A percentile compares a stretch with the other conserved stretches of the same genome.
Conservation (phyloP, 2,113 vertebrate species). For the Todiramphus chloris region DNA sequence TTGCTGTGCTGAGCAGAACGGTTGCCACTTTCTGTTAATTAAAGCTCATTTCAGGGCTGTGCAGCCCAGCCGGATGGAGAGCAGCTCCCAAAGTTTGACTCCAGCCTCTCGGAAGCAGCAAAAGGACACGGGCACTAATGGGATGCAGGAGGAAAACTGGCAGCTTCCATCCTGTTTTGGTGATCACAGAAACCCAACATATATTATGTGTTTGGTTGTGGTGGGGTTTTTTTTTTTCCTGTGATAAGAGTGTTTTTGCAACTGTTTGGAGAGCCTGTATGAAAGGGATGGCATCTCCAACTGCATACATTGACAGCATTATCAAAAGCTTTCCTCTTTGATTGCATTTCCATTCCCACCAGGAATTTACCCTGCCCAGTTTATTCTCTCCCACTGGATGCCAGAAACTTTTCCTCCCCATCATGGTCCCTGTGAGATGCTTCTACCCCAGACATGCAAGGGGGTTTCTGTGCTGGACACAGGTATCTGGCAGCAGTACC, state of each 20-base stretch:
- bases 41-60: neutral
- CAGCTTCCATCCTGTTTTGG: rapidly evolving
- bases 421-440: rapidly evolving
- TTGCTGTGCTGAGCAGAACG: constrained; percentile 40
- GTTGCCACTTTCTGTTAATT: constrained; percentile 56
- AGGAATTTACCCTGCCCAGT: neutral
- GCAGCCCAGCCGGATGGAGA: rapidly evolving
- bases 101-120: neutral
- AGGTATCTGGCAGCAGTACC: neutral
- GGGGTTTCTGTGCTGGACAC: neutral
- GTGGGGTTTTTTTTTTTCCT: neutral
- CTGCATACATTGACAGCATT: neutral
- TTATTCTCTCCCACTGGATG: neutral
- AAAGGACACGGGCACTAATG: rapidly evolving
- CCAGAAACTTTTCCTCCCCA: neutral
- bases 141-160: neutral
- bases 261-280: neutral
- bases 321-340: neutral
- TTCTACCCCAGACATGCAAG: rapidly evolving
- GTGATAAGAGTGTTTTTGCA: neutral
- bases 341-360: neutral
- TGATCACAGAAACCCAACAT: neutral
- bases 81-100: neutral
- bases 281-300: neutral
- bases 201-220: neutral